These are phyloP conservation scores for Prinia subflava DNA, from an alignment of 2,113 vertebrate species.

Conservation along the genomic window DNA sequence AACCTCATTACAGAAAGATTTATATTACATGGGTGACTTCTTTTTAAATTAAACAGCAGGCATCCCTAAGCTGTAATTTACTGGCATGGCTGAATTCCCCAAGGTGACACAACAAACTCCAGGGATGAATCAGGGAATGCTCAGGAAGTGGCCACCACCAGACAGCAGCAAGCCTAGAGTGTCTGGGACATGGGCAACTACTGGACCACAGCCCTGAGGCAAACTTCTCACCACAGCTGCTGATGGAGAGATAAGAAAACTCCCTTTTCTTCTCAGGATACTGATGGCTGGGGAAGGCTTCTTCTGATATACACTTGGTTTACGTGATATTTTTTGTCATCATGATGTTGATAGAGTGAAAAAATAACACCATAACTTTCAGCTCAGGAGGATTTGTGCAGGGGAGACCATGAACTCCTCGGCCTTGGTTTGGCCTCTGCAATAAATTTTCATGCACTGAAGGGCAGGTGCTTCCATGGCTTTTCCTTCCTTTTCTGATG, in stretches of 20 bases:
- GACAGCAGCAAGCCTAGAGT: neutral
- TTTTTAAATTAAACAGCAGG: constrained; percentile 20
- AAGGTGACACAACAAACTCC: constrained; percentile 11
- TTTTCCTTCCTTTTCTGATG: neutral
- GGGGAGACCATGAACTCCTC: neutral
- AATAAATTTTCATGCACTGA: neutral
- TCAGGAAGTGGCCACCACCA: neutral
- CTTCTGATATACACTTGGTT: neutral
- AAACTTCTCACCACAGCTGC: neutral
- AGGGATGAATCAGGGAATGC: neutral
- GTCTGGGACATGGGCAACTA: neutral
- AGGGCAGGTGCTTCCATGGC: neutral
- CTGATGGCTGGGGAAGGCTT: neutral
- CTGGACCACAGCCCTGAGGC: neutral
- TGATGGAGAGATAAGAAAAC: neutral
- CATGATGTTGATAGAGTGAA: neutral
- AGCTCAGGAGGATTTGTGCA: neutral
- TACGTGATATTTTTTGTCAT: neutral
- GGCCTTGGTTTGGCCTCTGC: neutral
- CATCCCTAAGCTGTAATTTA: constrained; percentile 17
- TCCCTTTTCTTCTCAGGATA: neutral
- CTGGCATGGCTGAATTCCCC: neutral
- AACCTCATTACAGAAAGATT: neutral
- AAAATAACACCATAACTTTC: neutral
- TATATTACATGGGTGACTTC: neutral